Conservation (phyloP, 2,888 invertebrate species). For the Syrista parreyssii region DNA sequence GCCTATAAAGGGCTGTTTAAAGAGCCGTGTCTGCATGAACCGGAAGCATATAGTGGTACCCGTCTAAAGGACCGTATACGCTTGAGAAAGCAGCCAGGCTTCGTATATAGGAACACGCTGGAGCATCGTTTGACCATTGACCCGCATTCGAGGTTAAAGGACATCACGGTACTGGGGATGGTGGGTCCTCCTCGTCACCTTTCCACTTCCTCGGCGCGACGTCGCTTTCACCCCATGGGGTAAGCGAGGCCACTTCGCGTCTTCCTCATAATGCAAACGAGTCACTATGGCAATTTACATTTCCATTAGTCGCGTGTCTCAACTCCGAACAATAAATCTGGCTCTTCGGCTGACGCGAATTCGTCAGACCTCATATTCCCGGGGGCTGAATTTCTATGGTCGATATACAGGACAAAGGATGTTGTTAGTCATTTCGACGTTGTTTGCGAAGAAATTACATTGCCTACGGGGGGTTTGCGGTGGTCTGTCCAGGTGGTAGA, state of each 20-base stretch:
- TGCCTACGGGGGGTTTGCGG: background rate
- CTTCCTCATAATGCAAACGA: slow-evolving; percentile 49
- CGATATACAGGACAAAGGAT: slow-evolving; percentile 23
- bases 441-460: slow-evolving; percentile 22
- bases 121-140: slow-evolving; percentile 1
- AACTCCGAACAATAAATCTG: slow-evolving; percentile 39
- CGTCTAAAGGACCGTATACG: background rate
- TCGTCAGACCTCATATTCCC: slow-evolving; percentile 10
- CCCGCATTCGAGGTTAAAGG: slow-evolving; percentile 7
- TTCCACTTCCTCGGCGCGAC: background rate
- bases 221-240: background rate
- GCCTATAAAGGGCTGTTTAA: background rate
- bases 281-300: slow-evolving; percentile 52
- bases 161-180: background rate
- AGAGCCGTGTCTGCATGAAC: background rate
- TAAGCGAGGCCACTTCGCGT: slow-evolving; percentile 16
- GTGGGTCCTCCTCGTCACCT: background rate
- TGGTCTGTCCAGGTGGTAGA: background rate
- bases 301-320: slow-evolving; percentile 47
- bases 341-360: background rate
- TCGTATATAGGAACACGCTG: background rate
- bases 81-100: background rate
- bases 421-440: slow-evolving; percentile 17
- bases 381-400: slow-evolving; percentile 17
- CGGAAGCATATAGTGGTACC: background rate